Conservation (phyloP, 2,113 vertebrate genomes). For the Mellivora capensis region DNA sequence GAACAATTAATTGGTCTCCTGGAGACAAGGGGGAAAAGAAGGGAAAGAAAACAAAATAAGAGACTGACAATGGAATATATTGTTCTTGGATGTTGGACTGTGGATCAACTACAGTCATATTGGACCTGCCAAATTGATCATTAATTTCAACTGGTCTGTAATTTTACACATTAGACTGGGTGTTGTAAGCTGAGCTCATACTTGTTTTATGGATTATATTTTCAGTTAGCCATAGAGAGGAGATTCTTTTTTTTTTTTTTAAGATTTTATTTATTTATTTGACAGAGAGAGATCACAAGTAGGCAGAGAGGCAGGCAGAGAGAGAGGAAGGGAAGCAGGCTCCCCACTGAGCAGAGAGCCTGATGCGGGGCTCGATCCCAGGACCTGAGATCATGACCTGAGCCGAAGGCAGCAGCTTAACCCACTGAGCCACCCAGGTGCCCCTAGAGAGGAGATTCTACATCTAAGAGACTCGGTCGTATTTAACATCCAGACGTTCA, state of each 20-base stretch:
- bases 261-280: too few relatives aligned
- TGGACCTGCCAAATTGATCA: constrained; percentile 75
- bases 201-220: constrained; percentile 53
- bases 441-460: constrained; percentile 63
- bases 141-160: constrained; percentile 74
- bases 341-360: too few relatives aligned
- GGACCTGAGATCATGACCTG: too few relatives aligned
- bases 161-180: constrained; percentile 72
- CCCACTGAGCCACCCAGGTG: too few relatives aligned
- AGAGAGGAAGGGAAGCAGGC: too few relatives aligned
- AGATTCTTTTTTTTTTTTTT: too few relatives aligned
- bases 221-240: constrained; percentile 64
- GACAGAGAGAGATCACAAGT: too few relatives aligned
- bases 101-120: constrained; percentile 57
- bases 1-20: constrained; percentile 83
- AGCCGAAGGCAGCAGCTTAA: too few relatives aligned
- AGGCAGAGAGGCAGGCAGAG: too few relatives aligned
- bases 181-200: constrained; percentile 58
- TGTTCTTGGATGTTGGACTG: constrained; percentile 78
- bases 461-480: constrained; percentile 23
- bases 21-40: neutral
- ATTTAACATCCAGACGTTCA: neutral
- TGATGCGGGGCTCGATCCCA: too few relatives aligned
- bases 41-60: constrained; percentile 65
- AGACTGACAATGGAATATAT: constrained; percentile 80